Percentiles rank a stretch among this genome's conserved stretches.
Conservation (phyloP, 2,797 vertebrate species). For the Lateolabrax maculatus region DNA sequence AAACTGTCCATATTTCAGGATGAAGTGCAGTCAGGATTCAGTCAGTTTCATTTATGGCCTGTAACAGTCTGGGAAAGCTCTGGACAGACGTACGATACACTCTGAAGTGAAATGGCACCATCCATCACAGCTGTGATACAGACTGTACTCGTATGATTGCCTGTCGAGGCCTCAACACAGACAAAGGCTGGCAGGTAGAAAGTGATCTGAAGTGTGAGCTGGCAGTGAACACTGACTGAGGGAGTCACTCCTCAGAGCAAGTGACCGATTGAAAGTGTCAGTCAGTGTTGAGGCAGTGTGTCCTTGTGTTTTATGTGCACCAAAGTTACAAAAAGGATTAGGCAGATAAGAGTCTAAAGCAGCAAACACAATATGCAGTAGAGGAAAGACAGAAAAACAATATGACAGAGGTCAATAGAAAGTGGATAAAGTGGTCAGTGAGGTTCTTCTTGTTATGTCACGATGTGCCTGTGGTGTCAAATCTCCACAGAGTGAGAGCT, state of each 20-base stretch:
- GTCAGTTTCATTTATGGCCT: no score
- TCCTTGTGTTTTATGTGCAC: not conserved
- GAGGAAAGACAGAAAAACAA: not conserved
- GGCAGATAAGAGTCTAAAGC: not conserved
- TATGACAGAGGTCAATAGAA: no score
- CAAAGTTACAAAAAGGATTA: not conserved
- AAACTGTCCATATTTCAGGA: not conserved
- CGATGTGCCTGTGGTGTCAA: constrained; percentile 9
- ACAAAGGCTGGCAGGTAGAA: no score
- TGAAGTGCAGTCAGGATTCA: no score
- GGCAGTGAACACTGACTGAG: not conserved
- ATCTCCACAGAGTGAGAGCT: not conserved
- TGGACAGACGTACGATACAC: not conserved
- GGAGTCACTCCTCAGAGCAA: not conserved
- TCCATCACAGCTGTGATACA: constrained; percentile 14
- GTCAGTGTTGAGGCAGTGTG: not conserved
- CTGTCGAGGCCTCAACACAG: not conserved
- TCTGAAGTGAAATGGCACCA: not conserved
- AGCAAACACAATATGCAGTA: constrained; percentile 3
- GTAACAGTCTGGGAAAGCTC: constrained; percentile 4
- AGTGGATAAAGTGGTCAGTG: no score
- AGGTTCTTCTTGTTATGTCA: not conserved
- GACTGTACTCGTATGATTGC: not conserved
- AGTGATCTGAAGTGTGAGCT: not conserved
- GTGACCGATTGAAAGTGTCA: not conserved